Percentiles rank a stretch among this genome's conserved stretches.
Evolutionary conservation across 2,797 vertebrate genomes (phyloP).

Genomic region (Labroides dimidiatus): DNA sequence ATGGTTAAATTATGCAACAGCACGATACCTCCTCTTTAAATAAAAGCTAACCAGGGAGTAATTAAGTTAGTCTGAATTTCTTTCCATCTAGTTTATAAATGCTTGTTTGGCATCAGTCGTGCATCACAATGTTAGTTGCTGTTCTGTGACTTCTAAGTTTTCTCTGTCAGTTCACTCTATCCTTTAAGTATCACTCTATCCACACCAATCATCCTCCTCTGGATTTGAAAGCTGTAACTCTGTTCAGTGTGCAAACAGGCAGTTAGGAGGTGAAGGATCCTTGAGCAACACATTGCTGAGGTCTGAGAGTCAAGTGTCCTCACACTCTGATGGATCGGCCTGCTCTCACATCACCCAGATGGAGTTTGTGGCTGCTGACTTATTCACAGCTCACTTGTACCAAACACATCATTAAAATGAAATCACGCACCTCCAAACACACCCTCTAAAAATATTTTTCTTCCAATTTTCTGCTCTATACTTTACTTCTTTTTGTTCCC

Average conservation of each 20-base stretch:
- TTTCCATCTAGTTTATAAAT: neutral
- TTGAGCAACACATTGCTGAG: slow-evolving; percentile 27
- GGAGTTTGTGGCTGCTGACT: slow-evolving; percentile 7
- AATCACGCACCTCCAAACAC: neutral
- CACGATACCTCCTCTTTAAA: too few species aligned
- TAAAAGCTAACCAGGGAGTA: too few species aligned
- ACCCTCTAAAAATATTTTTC: neutral
- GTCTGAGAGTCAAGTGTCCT: slow-evolving; percentile 23
- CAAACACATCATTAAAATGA: slow-evolving; percentile 15
- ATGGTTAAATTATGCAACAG: too few species aligned
- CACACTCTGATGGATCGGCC: slow-evolving; percentile 3
- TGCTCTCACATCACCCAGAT: slow-evolving; percentile 17
- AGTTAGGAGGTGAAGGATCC: slow-evolving; percentile 18
- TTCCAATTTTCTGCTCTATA: neutral
- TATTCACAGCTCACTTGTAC: neutral
- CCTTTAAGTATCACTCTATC: slow-evolving; percentile 1
- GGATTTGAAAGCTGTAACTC: neutral
- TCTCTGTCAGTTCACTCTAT: neutral
- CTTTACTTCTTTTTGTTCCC: slow-evolving; percentile 8
- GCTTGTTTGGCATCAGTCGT: neutral
- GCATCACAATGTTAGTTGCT: neutral
- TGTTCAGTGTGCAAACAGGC: slow-evolving; percentile 9
- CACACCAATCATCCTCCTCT: neutral
- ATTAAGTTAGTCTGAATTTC: too few species aligned
- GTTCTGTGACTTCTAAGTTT: neutral